Evolutionary conservation across 2,797 vertebrate species (phyloP), one percentile per base, ranked within the genome.

Genomic region (Liasis olivaceus): DNA sequence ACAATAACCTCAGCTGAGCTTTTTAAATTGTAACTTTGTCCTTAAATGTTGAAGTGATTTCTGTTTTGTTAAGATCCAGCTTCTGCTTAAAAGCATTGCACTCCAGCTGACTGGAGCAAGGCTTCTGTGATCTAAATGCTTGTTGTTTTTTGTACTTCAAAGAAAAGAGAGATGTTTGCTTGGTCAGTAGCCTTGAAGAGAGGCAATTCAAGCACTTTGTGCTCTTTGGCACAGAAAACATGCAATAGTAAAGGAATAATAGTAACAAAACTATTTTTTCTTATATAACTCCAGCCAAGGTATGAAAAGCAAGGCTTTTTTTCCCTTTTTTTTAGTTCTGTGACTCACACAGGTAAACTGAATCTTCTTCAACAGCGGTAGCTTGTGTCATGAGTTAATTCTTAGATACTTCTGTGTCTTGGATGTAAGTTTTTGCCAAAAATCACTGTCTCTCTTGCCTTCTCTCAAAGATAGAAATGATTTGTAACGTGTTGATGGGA

Each of bases 391-490:
- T 69, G 84, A 93, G 91, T 86, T 93, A 64, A 90, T 94, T 81
- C 77, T 88, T 90, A 89, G 88, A 72, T 92, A 72, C 0, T 92
- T 87, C 69, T 94, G 63, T 66, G 90, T 96, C 94, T 91, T 85
- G 89, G 90, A 90, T 89, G 8, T 6, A 85, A 93, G 36, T 92
- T 96, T 86, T 93, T 93, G 93, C 62, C 90, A 94, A 91, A 72
- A 56, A 86, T n/a, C 26, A 81, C 59, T 92, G 87, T 85, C 62
- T 85, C 89, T 87, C 85, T 87, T 87, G 84, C 91, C 87, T 93
- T 93, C 36, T 94, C 36, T 88, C 0, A 0, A 7, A 7, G 14
- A n/a, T 89, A n/a, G 88, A 60, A 90, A 72, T 85, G 24, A 85
- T 93, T 93, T 31, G 0, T 28, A 69, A 60, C 54, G 92, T 93